Evolutionary conservation across 2,888 invertebrate species (phyloP).

Genomic region (Calliphora vomitoria): DNA sequence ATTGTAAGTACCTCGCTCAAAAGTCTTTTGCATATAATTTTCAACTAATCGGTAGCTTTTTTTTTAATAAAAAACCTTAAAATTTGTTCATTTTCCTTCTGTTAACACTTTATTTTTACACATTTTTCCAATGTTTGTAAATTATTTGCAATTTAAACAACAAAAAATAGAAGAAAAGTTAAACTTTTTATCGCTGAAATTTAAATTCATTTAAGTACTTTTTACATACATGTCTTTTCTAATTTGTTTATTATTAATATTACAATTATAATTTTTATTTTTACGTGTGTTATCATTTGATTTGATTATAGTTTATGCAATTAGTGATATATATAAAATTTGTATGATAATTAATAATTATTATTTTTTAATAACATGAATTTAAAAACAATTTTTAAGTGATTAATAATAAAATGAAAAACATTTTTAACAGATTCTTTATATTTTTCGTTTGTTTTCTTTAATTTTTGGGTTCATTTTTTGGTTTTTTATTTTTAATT

Average conservation of each 20-base stretch:
- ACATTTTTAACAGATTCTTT: constrained; percentile 63
- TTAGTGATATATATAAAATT: constrained; percentile 61
- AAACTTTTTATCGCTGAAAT: constrained; percentile 24
- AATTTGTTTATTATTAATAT: constrained; percentile 23
- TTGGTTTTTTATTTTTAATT: not conserved
- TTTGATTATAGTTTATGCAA: constrained; percentile 61
- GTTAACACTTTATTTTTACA: not conserved
- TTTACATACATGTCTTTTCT: not conserved
- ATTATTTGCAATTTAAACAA: constrained; percentile 6
- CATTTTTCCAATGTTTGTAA: constrained; percentile 21
- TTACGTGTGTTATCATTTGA: constrained; percentile 41
- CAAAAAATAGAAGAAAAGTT: constrained; percentile 9
- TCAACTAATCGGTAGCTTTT: not conserved
- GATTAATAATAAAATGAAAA: constrained; percentile 65
- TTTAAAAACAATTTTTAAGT: constrained; percentile 59
- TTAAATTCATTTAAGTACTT: constrained; percentile 9
- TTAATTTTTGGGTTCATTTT: not conserved
- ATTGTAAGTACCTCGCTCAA: too few relatives aligned
- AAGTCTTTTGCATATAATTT: not conserved
- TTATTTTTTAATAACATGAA: constrained; percentile 54
- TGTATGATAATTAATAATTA: constrained; percentile 52
- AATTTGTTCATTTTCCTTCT: constrained; percentile 8
- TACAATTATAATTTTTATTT: constrained; percentile 26
- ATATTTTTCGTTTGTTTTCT: constrained; percentile 43
- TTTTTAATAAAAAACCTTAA: not conserved